These are phyloP conservation scores for Zophobas morio DNA, from an alignment of 1,140 invertebrate genomes.

Conservation along the genomic window DNA sequence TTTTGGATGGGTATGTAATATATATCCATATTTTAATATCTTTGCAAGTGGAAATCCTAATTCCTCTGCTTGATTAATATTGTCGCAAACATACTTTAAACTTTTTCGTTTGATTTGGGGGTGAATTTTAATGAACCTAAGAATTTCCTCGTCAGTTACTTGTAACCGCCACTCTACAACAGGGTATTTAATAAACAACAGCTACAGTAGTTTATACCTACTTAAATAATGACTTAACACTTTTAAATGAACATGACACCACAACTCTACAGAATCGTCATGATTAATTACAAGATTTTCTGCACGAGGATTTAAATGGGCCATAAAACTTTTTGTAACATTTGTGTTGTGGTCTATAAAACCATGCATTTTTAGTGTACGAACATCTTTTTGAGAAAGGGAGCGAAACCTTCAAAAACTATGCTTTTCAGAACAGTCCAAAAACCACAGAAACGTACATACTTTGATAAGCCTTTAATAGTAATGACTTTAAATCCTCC, in stretches of 20 bases:
- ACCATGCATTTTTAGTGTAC: conserved; percentile 22
- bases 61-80: conserved; percentile 67
- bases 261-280: background rate
- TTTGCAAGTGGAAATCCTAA: conserved; percentile 61
- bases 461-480: conserved; percentile 56
- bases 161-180: conserved; percentile 67
- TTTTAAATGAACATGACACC: conserved; percentile 42
- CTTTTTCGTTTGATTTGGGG: conserved; percentile 69
- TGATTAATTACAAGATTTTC: conserved; percentile 7
- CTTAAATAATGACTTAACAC: conserved; percentile 49
- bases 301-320: conserved; percentile 36
- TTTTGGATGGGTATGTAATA: conserved; percentile 68
- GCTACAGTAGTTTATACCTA: conserved; percentile 21
- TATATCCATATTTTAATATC: conserved; percentile 70
- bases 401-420: conserved; percentile 30
- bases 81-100: conserved; percentile 68
- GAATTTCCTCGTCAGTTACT: conserved; percentile 67
- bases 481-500: conserved; percentile 57
- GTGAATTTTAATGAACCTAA: conserved; percentile 68
- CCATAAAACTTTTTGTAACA: conserved; percentile 48
- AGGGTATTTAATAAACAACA: conserved; percentile 12
- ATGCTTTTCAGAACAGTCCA: background rate
- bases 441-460: conserved; percentile 17
- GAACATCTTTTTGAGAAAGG: conserved; percentile 27
- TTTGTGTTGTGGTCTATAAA: conserved; percentile 31